Base-by-base conservation (phyloP, 2,888 invertebrate genomes). In the Drosophila ezoana region DNA sequence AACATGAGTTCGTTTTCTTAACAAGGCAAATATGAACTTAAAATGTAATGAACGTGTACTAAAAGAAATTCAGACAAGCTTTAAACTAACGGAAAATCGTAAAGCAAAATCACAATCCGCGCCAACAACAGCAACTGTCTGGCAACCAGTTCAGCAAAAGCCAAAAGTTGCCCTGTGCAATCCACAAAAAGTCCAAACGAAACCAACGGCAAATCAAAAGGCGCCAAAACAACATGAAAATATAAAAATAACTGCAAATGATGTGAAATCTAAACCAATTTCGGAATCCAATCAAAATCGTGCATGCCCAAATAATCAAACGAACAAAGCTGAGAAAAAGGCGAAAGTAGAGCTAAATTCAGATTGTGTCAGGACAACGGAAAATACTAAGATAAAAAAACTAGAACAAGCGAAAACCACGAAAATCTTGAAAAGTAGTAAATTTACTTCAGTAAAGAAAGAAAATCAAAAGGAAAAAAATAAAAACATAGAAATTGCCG, bases 71-170 rank as follows among this genome's bases (percentile, higher is more conserved):
- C 35, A 44, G 11, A 4, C 4, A 10, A 41, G 56, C 4, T 49
- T 54, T 32, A 47, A 38, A 4, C 16, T 20, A 20, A 37, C 48
- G 5, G 28, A 16, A 33, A 38, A 18, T 16, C 35, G 32, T 0
- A 41, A n/a, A 20, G 14, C 4, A 6, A 33, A 11, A 9, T 6
- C 16, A 18, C 14, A 52, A 14, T 1, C 28, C 13, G 9, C 11
- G 8, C 1, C 6, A n/a, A 4, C 28, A 32, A 13, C 11, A 33
- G 6, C 5, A 33, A 41, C 3, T 43, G 8, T 11, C 16, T 28
- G 44, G 52, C 16, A 45, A 16, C 47, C 40, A 37, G 33, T 47
- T 4, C 14, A 41, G 10, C 32, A 44, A n/a, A 64, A 52, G 11
- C 20, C 32, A 20, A 51, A 51, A 58, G 33, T 58, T 28, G 14